Percentiles rank a stretch among this genome's conserved stretches.
Conservation (phyloP, 2,888 invertebrate genomes). For the Heliconius sara region DNA sequence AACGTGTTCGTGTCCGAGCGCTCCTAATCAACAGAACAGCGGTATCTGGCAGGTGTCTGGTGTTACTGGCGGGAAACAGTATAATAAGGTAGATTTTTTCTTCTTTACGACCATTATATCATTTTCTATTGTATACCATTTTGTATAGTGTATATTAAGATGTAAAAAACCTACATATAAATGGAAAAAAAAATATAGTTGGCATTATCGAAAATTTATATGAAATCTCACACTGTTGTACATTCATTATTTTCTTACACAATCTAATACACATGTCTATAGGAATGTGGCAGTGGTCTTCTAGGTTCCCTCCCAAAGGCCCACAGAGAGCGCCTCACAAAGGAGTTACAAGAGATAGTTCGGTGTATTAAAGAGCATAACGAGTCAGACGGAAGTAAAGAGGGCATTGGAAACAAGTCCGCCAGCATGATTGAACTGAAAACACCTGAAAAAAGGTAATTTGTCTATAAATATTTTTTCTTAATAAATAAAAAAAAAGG, state of each 20-base stretch:
- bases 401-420: constrained; percentile 60
- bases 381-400: constrained; percentile 60
- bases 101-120: too few relatives aligned
- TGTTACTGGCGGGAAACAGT: constrained; percentile 70
- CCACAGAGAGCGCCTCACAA: constrained; percentile 66
- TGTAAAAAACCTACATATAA: neutral
- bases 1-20: constrained; percentile 71
- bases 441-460: constrained; percentile 70
- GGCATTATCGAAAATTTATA: too few relatives aligned
- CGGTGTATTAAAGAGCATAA: constrained; percentile 65
- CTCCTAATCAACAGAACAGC: constrained; percentile 63
- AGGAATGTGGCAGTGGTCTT: constrained; percentile 73
- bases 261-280: neutral
- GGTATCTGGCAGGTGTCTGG: constrained; percentile 79
- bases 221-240: too few relatives aligned
- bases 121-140: too few relatives aligned
- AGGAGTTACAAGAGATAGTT: constrained; percentile 69
- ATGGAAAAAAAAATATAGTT: neutral
- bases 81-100: constrained; percentile 63
- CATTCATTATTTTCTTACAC: neutral
- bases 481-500: too few relatives aligned
- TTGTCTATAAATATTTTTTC: neutral
- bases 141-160: too few relatives aligned
- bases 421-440: constrained; percentile 71
- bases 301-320: constrained; percentile 69